Base-by-base conservation (phyloP, 2,797 vertebrate genomes). In the Danio choprae region DNA sequence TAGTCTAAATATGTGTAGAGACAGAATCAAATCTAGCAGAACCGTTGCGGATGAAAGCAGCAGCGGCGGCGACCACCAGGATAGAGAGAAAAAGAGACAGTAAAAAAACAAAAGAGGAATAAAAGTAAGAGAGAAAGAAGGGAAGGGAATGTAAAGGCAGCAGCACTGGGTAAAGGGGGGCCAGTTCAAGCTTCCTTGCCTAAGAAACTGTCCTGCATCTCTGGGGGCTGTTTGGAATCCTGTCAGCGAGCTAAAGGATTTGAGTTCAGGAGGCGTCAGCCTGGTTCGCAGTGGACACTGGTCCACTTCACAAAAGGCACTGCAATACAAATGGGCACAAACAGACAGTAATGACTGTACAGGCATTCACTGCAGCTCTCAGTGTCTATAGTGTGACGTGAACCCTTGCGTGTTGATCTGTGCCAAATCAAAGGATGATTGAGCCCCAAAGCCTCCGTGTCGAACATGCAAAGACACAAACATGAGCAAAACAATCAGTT, bases 131-230 rank as follows among this genome's bases (percentile, higher is more conserved):
- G 15, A 86, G 82, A 67, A 38, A 62, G 51, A 74, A n/a, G 44
- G 78, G 22, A 60, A 77, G 22, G 76, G 53, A 81, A 43, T 63
- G 80, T 80, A 44, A 72, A 78, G 62, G 59, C 46, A 87, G 85
- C 81, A 84, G 89, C 89, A 84, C 86, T 78, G 88, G 85, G 90
- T 86, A 58, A 58, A 73, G 78, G 76, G 70, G 73, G 81, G 81
- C 81, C 83, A 86, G 83, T 87, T 70, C 82, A 87, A 83, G 86
- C 90, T 90, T 94, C 90, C 94, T 95, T 94, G 93, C 94, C 94
- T 95, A 94, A 94, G 93, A 93, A 92, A 95, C 92, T 94, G 93
- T 91, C 93, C 94, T 93, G 92, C 93, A 91, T 94, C 93, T 92
- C 94, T 92, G 87, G 94, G 93, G 86, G 93, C 91, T 89, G 93